Evolutionary conservation across 1,140 invertebrate species (phyloP).

Genomic region (Saccostrea echinata): DNA sequence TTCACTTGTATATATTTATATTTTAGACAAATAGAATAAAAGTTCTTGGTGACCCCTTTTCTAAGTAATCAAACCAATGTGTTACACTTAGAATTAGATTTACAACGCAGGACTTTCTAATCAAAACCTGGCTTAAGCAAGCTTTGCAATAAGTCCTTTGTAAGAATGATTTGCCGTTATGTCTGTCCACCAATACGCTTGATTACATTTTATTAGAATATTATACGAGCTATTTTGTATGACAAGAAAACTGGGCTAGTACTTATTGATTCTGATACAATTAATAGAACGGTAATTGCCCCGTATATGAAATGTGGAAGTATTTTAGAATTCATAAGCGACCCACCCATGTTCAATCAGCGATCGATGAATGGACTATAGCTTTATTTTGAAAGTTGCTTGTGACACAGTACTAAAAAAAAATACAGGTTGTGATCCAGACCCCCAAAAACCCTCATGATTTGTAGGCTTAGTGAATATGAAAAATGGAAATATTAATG

Average conservation of each 20-base stretch:
- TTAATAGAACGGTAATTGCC: neutral
- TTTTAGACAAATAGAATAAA: neutral
- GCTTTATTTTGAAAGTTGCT: too few relatives aligned
- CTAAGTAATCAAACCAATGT: neutral
- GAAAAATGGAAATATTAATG: too few relatives aligned
- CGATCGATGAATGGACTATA: too few relatives aligned
- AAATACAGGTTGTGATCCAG: too few relatives aligned
- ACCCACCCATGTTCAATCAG: too few relatives aligned
- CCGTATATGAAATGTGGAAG: neutral
- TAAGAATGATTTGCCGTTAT: neutral
- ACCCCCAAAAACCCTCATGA: too few relatives aligned
- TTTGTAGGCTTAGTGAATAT: too few relatives aligned
- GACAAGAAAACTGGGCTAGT: slow-evolving; percentile 9
- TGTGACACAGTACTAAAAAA: too few relatives aligned
- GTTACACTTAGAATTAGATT: neutral
- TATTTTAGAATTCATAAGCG: too few relatives aligned
- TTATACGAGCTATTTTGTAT: neutral
- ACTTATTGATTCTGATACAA: neutral
- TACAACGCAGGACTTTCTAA: neutral
- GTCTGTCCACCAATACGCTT: neutral
- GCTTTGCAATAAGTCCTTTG: neutral
- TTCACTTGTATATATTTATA: neutral
- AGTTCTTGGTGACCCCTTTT: neutral
- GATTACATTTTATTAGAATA: slow-evolving; percentile 33
- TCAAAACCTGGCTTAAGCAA: neutral